Evolutionary conservation across 2,113 vertebrate species (phyloP).

Genomic region (Felis chaus): DNA sequence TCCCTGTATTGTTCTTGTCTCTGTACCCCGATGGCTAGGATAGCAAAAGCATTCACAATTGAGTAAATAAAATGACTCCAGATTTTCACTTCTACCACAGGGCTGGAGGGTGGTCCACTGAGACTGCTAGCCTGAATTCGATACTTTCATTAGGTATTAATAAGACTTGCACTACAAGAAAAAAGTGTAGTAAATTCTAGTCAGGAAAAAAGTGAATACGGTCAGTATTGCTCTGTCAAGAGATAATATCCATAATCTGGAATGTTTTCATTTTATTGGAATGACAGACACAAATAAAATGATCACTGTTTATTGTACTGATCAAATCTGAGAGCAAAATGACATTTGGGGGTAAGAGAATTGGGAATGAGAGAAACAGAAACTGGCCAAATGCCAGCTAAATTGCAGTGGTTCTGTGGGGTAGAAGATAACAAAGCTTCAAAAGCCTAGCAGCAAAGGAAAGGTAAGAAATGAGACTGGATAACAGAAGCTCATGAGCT

Average conservation of each 20-base stretch:
- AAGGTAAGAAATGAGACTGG: background rate
- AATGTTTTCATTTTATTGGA: constrained; percentile 26
- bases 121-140: background rate
- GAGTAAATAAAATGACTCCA: constrained; percentile 20
- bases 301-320: background rate
- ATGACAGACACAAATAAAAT: background rate
- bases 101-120: background rate
- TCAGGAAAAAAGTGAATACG: background rate
- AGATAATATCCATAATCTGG: background rate
- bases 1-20: background rate
- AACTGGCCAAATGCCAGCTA: background rate
- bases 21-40: background rate
- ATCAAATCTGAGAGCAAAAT: constrained; percentile 31
- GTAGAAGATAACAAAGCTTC: background rate
- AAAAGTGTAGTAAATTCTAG: background rate
- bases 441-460: background rate
- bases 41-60: background rate
- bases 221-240: background rate
- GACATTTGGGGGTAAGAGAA: background rate
- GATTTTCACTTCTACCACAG: background rate
- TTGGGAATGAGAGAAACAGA: background rate
- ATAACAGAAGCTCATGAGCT: background rate
- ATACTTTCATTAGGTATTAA: background rate
- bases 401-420: background rate
- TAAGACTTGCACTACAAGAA: background rate